Conservation (phyloP, 2,113 vertebrate genomes). For the Phyllostomus hastatus region DNA sequence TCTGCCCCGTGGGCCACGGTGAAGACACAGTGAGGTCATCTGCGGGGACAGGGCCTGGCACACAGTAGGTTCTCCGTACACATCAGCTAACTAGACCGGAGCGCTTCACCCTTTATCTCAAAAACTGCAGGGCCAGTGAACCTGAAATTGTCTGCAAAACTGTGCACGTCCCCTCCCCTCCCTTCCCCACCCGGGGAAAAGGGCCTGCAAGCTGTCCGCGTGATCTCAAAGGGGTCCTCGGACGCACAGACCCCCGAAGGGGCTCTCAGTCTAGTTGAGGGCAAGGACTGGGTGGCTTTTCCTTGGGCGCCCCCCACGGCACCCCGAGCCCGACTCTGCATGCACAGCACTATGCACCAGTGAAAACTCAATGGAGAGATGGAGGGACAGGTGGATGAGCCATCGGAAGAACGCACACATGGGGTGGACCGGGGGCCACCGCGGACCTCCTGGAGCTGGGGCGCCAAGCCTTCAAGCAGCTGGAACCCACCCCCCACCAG, state of each 20-base stretch:
- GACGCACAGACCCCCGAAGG: neutral
- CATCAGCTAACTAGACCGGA: neutral
- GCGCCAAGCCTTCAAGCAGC: neutral
- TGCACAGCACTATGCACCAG: too few species aligned
- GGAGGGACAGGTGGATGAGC: too few species aligned
- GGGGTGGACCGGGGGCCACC: neutral
- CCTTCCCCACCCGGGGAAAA: neutral
- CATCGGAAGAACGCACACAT: neutral
- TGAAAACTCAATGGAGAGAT: neutral
- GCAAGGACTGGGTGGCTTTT: neutral
- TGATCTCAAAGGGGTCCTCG: neutral
- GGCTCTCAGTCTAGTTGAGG: neutral
- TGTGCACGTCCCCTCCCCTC: neutral
- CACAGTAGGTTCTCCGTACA: neutral
- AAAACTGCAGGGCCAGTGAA: neutral
- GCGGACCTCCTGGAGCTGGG: neutral
- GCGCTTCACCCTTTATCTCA: neutral
- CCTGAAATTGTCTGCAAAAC: neutral
- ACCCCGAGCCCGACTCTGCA: neutral
- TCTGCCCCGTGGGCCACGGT: neutral
- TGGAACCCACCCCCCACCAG: rapidly evolving
- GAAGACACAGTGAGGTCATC: neutral
- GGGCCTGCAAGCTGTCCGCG: too few species aligned
- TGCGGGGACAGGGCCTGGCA: too few species aligned
- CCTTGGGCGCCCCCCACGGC: neutral